phyloP scores from a whole-genome alignment of 2,113 vertebrate species.

The Genyomyrus donnyi region DNA sequence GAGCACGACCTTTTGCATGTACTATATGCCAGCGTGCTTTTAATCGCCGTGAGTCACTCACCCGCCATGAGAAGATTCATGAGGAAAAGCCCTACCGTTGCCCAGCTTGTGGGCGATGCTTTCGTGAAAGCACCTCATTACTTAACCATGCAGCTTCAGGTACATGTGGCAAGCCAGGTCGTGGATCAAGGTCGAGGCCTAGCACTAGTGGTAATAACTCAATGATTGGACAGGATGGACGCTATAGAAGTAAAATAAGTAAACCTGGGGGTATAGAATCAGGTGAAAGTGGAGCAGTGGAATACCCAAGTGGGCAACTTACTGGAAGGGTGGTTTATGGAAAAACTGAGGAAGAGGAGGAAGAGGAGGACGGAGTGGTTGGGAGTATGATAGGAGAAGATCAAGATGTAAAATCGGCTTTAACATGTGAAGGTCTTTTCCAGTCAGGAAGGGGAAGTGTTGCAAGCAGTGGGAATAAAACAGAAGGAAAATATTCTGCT shows the following conservation, averaged over 20 bases:
- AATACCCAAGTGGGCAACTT: constrained; percentile 52
- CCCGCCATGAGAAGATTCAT: constrained; percentile 88
- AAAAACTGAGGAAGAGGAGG: constrained; percentile 61
- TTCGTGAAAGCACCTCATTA: constrained; percentile 81
- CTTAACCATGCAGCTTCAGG: constrained; percentile 84
- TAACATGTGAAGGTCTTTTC: constrained; percentile 61
- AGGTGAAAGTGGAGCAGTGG: constrained; percentile 63
- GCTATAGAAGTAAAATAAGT: constrained; percentile 36
- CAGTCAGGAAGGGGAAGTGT: constrained; percentile 58
- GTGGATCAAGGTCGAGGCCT: constrained; percentile 56
- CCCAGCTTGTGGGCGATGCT: constrained; percentile 79
- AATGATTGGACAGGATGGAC: constrained; percentile 22
- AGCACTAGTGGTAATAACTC: constrained; percentile 27
- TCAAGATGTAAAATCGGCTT: constrained; percentile 54
- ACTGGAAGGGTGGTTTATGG: constrained; percentile 58
- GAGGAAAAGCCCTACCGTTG: constrained; percentile 79
- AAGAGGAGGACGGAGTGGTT: constrained; percentile 49
- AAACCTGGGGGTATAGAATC: constrained; percentile 59
- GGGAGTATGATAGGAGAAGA: constrained; percentile 58
- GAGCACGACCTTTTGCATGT: constrained; percentile 82
- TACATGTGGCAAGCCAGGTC: constrained; percentile 69
- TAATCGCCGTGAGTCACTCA: constrained; percentile 87
- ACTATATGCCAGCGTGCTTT: constrained; percentile 80
- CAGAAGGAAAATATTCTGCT: constrained; percentile 62
- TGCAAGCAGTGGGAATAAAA: constrained; percentile 62